phyloP scores from a whole-genome alignment of 2,888 invertebrate species.

The Volucella inflata region DNA sequence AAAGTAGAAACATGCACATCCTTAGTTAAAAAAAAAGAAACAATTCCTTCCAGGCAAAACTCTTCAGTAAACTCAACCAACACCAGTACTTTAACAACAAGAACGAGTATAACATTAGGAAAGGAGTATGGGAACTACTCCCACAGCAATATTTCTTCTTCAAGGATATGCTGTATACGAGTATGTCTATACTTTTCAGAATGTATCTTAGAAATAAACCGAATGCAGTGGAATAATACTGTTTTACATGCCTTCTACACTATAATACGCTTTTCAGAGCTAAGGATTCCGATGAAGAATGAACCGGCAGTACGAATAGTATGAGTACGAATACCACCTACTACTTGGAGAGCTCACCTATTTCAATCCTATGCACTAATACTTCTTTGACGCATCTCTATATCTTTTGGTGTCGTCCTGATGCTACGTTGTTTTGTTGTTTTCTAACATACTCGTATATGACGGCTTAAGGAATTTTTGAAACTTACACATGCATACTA shows the following conservation, averaged over 20 bases:
- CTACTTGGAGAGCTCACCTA: not conserved
- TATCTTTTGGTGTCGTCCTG: slow-evolving; percentile 4
- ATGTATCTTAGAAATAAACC: slow-evolving; percentile 15
- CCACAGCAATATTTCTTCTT: not conserved
- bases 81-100: not conserved
- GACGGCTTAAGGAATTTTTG: slow-evolving; percentile 42
- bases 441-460: too few species aligned
- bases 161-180: slow-evolving; percentile 63
- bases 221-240: slow-evolving; percentile 51
- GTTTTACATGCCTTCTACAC: slow-evolving; percentile 64
- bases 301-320: slow-evolving; percentile 3
- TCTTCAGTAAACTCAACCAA: slow-evolving; percentile 25
- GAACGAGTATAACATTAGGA: slow-evolving; percentile 10
- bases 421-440: slow-evolving; percentile 42
- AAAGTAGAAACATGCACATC: slow-evolving; percentile 24
- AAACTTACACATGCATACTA: slow-evolving; percentile 3
- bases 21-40: slow-evolving; percentile 51
- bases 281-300: slow-evolving; percentile 66
- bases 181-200: slow-evolving; percentile 48
- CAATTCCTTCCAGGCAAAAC: slow-evolving; percentile 32
- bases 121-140: not conserved
- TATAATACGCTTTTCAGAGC: slow-evolving; percentile 68
- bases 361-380: slow-evolving; percentile 19
- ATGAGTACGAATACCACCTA: slow-evolving; percentile 3
- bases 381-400: slow-evolving; percentile 27